Evolutionary conservation across 2,888 invertebrate species (phyloP).

Genomic region (Timema podura): DNA sequence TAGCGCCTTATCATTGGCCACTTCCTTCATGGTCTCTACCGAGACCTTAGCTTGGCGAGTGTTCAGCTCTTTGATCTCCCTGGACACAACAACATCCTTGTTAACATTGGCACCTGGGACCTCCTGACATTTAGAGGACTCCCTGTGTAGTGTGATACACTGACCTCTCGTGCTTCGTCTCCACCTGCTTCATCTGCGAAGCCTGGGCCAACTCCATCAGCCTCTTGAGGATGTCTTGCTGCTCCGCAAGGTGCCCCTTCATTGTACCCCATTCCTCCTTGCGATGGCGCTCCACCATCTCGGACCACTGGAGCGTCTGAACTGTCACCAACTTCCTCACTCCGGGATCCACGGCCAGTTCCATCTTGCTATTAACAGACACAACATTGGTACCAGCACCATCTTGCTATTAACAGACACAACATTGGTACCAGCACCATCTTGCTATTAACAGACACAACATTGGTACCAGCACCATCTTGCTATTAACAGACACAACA

Average conservation of each 20-base stretch:
- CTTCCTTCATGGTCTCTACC: constrained; percentile 94
- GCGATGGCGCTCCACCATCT: constrained; percentile 78
- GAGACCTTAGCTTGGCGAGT: constrained; percentile 91
- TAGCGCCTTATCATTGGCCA: constrained; percentile 91
- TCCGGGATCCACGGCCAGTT: constrained; percentile 70
- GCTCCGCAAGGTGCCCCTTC: constrained; percentile 56
- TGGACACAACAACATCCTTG: constrained; percentile 40
- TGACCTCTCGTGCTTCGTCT: constrained; percentile 80
- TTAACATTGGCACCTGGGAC: background rate
- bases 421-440: too few species aligned
- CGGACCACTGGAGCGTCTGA: constrained; percentile 93
- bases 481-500: too few species aligned
- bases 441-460: too few species aligned
- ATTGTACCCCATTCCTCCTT: constrained; percentile 80
- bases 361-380: constrained; percentile 61
- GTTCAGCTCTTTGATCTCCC: constrained; percentile 95
- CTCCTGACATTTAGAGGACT: background rate
- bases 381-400: background rate
- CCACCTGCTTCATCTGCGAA: constrained; percentile 83
- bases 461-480: too few species aligned
- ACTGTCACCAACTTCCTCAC: constrained; percentile 82
- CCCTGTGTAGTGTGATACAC: constrained; percentile 8
- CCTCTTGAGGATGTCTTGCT: constrained; percentile 58
- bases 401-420: too few species aligned
- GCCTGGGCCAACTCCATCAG: constrained; percentile 81